Base-by-base conservation (phyloP, 2,797 vertebrate genomes). In the Dromococcyx pavoninus region DNA sequence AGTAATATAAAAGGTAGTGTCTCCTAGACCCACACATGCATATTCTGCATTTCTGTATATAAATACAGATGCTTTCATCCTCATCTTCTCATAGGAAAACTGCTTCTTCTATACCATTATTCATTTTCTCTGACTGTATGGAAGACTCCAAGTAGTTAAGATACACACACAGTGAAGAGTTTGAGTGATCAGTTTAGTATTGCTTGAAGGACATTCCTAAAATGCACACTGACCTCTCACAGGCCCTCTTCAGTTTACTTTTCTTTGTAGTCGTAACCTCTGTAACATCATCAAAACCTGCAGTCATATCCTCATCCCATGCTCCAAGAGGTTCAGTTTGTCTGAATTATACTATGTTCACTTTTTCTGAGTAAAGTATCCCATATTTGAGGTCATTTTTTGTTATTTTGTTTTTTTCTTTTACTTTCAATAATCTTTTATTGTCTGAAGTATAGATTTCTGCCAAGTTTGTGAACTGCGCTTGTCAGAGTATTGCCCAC, bases 401-500 rank as follows among this genome's bases (percentile, higher is more conserved):
- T 96, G 97, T 98, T 97, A 97, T 97, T 98, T 97, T 97, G 91
- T 89, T 96, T 97, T 97, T 97, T 97, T 94, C 82, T 95, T 97
- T 98, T 97, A 94, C 96, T 97, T 96, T 95, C 95, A 98, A 83
- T 96, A 95, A 97, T 97, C 95, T 94, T 97, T 97, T 97, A 97
- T 98, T 98, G 96, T 98, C 96, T 97, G 79, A 98, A 98, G 94
- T 97, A 96, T 96, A 98, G 96, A 96, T 97, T 98, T 98, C 97
- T 97, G 97, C 97, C 97, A 96, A 97, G 98, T 98, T 96, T 97
- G 85, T 98, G 97, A 97, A 97, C 97, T 97, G 95, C 93, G 91
- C 95, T 97, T 97, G 96, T 97, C 98, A 98, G 97, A 98, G 97
- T 97, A 96, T 98, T 97, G 97, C 98, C 97, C 98, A 97, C 97